Evolutionary conservation across 2,113 vertebrate genomes (phyloP).

Genomic region (Calidris pugnax): DNA sequence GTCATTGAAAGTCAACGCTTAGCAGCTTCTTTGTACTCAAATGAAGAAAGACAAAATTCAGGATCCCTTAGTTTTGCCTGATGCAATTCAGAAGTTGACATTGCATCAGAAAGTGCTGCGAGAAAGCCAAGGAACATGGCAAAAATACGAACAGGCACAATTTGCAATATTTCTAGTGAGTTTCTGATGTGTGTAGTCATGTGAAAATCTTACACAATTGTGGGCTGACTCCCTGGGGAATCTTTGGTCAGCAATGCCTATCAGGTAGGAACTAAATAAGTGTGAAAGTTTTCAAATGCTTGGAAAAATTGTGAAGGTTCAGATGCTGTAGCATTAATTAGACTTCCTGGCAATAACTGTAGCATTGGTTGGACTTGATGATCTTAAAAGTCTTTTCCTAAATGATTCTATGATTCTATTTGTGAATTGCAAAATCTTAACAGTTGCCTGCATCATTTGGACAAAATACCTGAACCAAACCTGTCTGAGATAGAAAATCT

Average conservation of each 20-base stretch:
- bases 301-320: not conserved
- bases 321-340: not conserved
- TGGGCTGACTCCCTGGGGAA: not conserved
- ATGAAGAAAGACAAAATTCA: not conserved
- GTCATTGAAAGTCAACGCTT: not conserved
- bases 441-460: not conserved
- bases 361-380: not conserved
- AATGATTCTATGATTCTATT: not conserved
- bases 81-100: not conserved
- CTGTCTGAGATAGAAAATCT: not conserved
- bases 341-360: not conserved
- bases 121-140: not conserved
- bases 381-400: not conserved
- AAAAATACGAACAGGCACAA: not conserved
- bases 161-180: not conserved
- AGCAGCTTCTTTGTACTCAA: not conserved
- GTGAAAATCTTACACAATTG: not conserved
- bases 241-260: not conserved
- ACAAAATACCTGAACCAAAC: not conserved
- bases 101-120: not conserved
- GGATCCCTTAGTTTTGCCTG: not conserved
- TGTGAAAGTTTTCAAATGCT: not conserved
- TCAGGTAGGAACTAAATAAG: not conserved
- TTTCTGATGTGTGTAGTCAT: not conserved
- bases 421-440: not conserved